Evolutionary conservation across 2,113 vertebrate species (phyloP), one percentile per base, ranked within the genome.

Genomic region (Illadopsis cleaveri): DNA sequence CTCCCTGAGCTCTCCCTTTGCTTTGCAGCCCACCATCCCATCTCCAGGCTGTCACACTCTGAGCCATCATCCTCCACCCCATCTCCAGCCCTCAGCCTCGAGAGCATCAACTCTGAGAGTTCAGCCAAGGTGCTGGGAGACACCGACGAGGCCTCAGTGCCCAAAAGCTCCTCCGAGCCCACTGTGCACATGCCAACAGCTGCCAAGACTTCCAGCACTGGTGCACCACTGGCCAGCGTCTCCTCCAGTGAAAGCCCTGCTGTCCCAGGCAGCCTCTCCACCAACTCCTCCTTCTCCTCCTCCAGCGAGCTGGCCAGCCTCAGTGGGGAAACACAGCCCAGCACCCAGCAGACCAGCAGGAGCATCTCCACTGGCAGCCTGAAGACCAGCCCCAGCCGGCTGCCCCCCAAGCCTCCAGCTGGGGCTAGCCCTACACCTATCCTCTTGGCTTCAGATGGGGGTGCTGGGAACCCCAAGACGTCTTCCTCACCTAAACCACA

Each of bases 41-140:
- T 97, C 68, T 96, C 97, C 79, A 97, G 98, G 69, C 97, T 98
- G 70, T 98, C 98, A 1, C 97, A 97, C 95, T 99, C 99, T 4
- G 98, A 99, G 97, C 98, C 99, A 4, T 99, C 99, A 70, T 99
- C 99, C 50, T 98, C 99, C 85, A 98, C 98, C n/a, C 99, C 99
- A 0, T 99, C 99, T 40, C 99, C 99, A 91, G 99, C 99, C 81
- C 98, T 98, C 82, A 99, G 99, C 19, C 98, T 98, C 8, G 99
- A 99, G 94, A 99, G 99, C 94, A 98, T 99, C 95, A 98, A 98
- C 2, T 98, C 98, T 0, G 98, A 99, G 94, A 95, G 98, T 94
- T 98, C 98, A 58, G 96, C 97, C 95, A 99, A 97, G 28, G 89
- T 96, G 5, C 45, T 91, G 12, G 85, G 77, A 51, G 95, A 97